These are phyloP conservation scores for Chloroceryle aenea DNA, from an alignment of 2,113 vertebrate species.

Conservation along the genomic window DNA sequence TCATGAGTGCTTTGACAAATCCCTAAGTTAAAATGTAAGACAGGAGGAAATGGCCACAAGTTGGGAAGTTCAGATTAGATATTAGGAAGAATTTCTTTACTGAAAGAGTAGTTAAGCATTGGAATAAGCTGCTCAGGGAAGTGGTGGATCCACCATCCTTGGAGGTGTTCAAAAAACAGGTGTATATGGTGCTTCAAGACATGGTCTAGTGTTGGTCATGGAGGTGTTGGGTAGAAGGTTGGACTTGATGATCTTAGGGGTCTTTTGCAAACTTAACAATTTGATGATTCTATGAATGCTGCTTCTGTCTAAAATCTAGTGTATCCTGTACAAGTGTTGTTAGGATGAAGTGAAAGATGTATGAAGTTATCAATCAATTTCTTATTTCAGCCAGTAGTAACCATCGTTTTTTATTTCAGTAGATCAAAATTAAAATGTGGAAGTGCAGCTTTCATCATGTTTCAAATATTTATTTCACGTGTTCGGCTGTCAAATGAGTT, in stretches of 20 bases:
- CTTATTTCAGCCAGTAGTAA: not conserved
- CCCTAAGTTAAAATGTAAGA: not conserved
- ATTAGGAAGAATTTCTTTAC: too few species aligned
- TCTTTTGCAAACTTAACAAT: too few species aligned
- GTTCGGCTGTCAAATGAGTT: not conserved
- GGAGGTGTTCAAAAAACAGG: too few species aligned
- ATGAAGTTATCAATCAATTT: not conserved
- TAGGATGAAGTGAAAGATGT: not conserved
- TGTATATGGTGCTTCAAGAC: too few species aligned
- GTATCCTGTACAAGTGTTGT: not conserved
- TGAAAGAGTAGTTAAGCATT: too few species aligned
- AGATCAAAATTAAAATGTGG: not conserved
- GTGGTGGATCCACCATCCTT: too few species aligned
- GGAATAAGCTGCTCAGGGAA: too few species aligned
- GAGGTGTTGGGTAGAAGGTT: too few species aligned
- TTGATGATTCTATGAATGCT: not conserved
- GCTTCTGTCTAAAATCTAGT: not conserved
- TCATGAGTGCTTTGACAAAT: not conserved
- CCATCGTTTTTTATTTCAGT: not conserved
- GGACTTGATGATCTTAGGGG: too few species aligned
- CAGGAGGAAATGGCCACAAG: too few species aligned
- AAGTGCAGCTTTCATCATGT: not conserved
- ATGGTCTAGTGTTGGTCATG: too few species aligned
- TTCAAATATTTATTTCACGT: slow-evolving; percentile 2
- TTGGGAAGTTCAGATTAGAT: too few species aligned